Percentiles rank a stretch among this genome's conserved stretches.
These are phyloP conservation scores for Octodonta nipae DNA, from an alignment of 2,888 invertebrate species.

Conservation along the genomic window DNA sequence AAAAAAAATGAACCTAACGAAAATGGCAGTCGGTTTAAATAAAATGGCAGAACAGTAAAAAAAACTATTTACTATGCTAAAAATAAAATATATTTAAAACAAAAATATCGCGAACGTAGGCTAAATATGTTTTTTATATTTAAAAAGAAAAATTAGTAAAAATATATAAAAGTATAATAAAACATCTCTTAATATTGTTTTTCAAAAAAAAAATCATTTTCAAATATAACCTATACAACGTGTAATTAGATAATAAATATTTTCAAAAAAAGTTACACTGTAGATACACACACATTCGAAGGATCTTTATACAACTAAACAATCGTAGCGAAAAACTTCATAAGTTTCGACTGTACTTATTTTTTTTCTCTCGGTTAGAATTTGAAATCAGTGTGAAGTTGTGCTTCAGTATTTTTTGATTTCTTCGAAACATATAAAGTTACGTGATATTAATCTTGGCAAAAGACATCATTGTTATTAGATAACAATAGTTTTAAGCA, in stretches of 20 bases:
- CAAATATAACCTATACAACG: constrained; percentile 18
- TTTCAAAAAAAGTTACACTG: constrained; percentile 17
- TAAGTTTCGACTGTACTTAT: constrained; percentile 7
- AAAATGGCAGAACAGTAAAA: constrained; percentile 27
- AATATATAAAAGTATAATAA: constrained; percentile 21
- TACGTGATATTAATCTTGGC: constrained; percentile 6
- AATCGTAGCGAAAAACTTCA: constrained; percentile 10
- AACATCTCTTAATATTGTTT: constrained; percentile 17
- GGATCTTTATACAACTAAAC: constrained; percentile 12
- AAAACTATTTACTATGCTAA: constrained; percentile 19
- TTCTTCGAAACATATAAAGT: constrained; percentile 13
- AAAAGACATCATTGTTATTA: constrained; percentile 13
- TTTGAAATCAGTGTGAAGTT: no score
- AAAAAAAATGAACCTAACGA: constrained; percentile 25
- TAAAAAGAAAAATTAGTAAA: constrained; percentile 19
- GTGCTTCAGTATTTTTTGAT: constrained; percentile 9
- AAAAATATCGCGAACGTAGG: not conserved
- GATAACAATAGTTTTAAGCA: constrained; percentile 15
- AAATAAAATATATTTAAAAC: constrained; percentile 5
- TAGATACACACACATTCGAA: constrained; percentile 16
- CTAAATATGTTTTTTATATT: constrained; percentile 1
- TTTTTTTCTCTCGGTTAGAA: no score
- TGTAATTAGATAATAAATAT: constrained; percentile 17
- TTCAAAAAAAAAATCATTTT: constrained; percentile 19
- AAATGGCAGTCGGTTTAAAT: constrained; percentile 29